phyloP scores from a whole-genome alignment of 30 jellyfish, hydroid and myxozoan species.

The Aurelia aurita complex sp. Pacific region DNA sequence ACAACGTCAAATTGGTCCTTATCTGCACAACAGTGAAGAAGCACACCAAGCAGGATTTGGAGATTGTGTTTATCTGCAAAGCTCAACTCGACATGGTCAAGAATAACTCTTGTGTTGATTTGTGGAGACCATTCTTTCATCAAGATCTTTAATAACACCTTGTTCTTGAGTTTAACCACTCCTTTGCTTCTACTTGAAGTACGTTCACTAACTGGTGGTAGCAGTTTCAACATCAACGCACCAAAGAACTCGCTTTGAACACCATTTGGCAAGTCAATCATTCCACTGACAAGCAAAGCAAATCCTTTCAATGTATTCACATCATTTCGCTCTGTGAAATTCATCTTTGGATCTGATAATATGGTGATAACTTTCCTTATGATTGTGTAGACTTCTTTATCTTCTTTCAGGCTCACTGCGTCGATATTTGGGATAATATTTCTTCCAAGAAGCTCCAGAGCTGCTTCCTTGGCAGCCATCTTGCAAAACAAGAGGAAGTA shows the following conservation, averaged over 20 bases:
- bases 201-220: constrained; percentile 36
- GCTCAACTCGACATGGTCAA: constrained; percentile 23
- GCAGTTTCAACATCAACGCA: neutral
- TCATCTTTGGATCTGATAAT: neutral
- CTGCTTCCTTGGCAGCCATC: constrained; percentile 28
- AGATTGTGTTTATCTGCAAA: constrained; percentile 19
- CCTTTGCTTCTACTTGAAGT: neutral
- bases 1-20: constrained; percentile 20
- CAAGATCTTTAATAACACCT: constrained; percentile 17
- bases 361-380: neutral
- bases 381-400: neutral
- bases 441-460: neutral
- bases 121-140: constrained; percentile 49
- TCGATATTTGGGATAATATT: neutral
- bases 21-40: constrained; percentile 32
- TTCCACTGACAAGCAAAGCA: neutral
- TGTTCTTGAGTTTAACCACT: neutral
- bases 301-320: neutral
- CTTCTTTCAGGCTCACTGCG: neutral
- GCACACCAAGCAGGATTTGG: constrained; percentile 10
- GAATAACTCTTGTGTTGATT: neutral
- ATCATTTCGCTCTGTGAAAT: neutral
- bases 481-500: neutral
- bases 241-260: neutral
- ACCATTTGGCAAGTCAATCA: neutral